Conservation (phyloP, 2,797 vertebrate species). For the Tympanoctomys barrerae region DNA sequence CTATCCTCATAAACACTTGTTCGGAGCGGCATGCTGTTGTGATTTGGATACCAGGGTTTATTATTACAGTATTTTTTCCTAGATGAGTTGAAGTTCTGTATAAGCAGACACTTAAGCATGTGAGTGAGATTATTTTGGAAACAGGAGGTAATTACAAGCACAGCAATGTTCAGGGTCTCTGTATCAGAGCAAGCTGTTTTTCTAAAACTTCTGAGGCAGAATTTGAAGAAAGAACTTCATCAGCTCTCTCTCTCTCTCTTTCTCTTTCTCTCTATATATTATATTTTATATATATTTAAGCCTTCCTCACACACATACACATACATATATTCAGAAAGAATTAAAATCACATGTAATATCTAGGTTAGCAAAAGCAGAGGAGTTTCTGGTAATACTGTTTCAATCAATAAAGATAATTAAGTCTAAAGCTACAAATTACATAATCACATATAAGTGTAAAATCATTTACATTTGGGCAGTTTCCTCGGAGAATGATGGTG, state of each 20-base stretch:
- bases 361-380: neutral
- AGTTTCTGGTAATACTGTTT: neutral
- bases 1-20: slow-evolving; percentile 83
- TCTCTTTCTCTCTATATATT: no score
- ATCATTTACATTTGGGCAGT: neutral
- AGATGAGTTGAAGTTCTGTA: slow-evolving; percentile 66
- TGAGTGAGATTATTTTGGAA: slow-evolving; percentile 70
- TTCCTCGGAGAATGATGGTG: neutral
- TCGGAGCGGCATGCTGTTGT: slow-evolving; percentile 76
- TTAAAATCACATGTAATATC: slow-evolving; percentile 12
- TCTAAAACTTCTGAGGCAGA: slow-evolving; percentile 50
- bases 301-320: neutral
- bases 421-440: slow-evolving; percentile 25
- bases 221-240: slow-evolving; percentile 59
- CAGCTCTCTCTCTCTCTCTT: neutral
- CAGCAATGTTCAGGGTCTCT: slow-evolving; percentile 37
- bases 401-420: neutral
- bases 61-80: slow-evolving; percentile 69
- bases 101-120: slow-evolving; percentile 70
- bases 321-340: neutral
- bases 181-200: slow-evolving; percentile 49
- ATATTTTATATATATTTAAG: neutral
- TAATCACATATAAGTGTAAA: slow-evolving; percentile 52
- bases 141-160: slow-evolving; percentile 70
- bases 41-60: slow-evolving; percentile 71